Evolutionary conservation across 1,140 invertebrate genomes (phyloP).

Genomic region (Cecropterus lyciades): DNA sequence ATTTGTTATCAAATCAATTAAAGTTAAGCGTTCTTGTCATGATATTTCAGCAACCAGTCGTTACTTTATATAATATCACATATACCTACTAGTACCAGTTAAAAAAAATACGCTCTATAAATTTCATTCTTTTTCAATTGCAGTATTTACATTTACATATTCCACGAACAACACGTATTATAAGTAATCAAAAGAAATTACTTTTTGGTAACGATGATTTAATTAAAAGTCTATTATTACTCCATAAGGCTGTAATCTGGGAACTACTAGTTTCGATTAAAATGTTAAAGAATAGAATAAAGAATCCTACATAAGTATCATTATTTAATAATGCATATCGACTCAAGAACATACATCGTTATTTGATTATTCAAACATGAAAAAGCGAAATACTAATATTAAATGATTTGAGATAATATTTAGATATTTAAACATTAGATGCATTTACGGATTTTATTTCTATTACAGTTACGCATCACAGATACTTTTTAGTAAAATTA

Average conservation of each 20-base stretch:
- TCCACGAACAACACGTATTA: too few species aligned
- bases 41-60: too few species aligned
- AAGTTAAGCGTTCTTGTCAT: too few species aligned
- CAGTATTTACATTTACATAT: too few species aligned
- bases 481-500: constrained; percentile 3
- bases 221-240: too few species aligned
- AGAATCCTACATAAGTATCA: constrained; percentile 8
- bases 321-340: too few species aligned
- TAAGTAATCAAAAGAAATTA: constrained; percentile 6
- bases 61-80: neutral
- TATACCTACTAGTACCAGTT: neutral
- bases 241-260: too few species aligned
- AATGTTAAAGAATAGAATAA: constrained; percentile 3
- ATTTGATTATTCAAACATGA: neutral
- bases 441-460: constrained; percentile 3
- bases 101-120: constrained; percentile 5
- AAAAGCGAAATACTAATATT: neutral
- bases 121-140: too few species aligned
- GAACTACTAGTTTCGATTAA: too few species aligned
- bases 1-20: too few species aligned
- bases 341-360: too few species aligned
- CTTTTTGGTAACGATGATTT: constrained; percentile 18
- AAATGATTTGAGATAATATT: too few species aligned
- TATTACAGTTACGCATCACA: constrained; percentile 21
- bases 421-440: neutral